Base-by-base conservation (phyloP, 2,113 vertebrate genomes). In the Lates calcarifer region DNA sequence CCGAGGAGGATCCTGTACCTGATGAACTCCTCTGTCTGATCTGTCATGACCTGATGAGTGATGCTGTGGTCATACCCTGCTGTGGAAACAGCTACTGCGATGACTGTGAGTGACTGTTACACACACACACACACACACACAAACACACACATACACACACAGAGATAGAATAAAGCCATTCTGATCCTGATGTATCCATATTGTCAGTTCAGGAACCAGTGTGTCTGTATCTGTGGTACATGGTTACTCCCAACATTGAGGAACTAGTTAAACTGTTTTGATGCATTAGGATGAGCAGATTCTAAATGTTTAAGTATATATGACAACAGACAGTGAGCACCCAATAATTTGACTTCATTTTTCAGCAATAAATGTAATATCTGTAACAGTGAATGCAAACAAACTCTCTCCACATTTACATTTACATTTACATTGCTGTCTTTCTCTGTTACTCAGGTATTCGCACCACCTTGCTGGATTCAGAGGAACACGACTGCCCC, bases 71-170 rank as follows among this genome's bases (percentile, higher is more conserved):
- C 87, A 99, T 99, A 76, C 98, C 98, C 69, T 99, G 98, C 94
- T 99, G 98, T 79, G 97, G 97, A 82, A 99, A 99, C 95, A 99
- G 98, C 91, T 99, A 99, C 39, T 99, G 98, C 77, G 98, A 99
- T 20, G 98, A 99, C 89, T 99, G 98, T 99, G 93, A 97, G 98
- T 94, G 4, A 43, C 60, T 26, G 24, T 1, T 3, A 5, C 13
- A 22, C 55, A 64, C 58, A 65, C 28, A 31, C 18, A 73, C 78
- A 64, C 31, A 57, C 20, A 5, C 15, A 45, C n/a, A 62, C 26
- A 73, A 5, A 58, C 6, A 60, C 47, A 65, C 26, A 53, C 24
- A 5, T 12, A 56, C 20, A 74, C 12, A 74, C 12, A 68, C 29
- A 39, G 13, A 24, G 1, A 49, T 22, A n/a, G 47, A 49, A 49